Percentiles rank a stretch among this genome's conserved stretches.
Evolutionary conservation across 2,797 vertebrate genomes (phyloP).

Genomic region (Hyperoplus immaculatus): DNA sequence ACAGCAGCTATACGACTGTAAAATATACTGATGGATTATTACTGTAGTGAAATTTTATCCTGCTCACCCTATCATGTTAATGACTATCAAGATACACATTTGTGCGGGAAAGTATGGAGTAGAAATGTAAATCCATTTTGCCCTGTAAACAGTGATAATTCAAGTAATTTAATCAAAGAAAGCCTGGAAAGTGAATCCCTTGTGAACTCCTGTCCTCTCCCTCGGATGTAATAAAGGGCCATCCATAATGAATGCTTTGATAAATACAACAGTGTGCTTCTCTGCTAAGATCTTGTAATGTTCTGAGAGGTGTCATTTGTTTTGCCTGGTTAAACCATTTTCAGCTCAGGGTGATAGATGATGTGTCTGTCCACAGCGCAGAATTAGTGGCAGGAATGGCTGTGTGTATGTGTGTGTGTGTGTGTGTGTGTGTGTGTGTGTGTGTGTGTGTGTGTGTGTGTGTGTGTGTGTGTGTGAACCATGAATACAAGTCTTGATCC

Average conservation of each 20-base stretch:
- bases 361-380: conserved; percentile 33
- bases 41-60: background rate
- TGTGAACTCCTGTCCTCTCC: background rate
- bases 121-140: background rate
- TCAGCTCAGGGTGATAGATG: conserved; percentile 57
- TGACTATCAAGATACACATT: background rate
- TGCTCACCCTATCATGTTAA: conserved; percentile 10
- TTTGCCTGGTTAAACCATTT: conserved; percentile 59
- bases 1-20: conserved; percentile 23
- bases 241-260: conserved; percentile 65
- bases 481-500: background rate
- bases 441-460: background rate
- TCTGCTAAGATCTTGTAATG: conserved; percentile 56
- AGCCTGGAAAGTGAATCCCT: background rate
- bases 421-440: conserved; percentile 6
- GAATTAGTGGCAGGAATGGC: background rate
- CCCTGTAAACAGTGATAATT: conserved; percentile 12
- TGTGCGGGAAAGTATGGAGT: background rate
- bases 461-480: conserved; percentile 11
- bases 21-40: conserved; percentile 30
- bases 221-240: conserved; percentile 40
- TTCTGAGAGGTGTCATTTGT: conserved; percentile 62
- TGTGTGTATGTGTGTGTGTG: conserved; percentile 11
- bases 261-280: conserved; percentile 47
- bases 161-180: conserved; percentile 14